Evolutionary conservation across 2,113 vertebrate genomes (phyloP), one percentile per base, ranked within the genome.

Genomic region (Strix uralensis): DNA sequence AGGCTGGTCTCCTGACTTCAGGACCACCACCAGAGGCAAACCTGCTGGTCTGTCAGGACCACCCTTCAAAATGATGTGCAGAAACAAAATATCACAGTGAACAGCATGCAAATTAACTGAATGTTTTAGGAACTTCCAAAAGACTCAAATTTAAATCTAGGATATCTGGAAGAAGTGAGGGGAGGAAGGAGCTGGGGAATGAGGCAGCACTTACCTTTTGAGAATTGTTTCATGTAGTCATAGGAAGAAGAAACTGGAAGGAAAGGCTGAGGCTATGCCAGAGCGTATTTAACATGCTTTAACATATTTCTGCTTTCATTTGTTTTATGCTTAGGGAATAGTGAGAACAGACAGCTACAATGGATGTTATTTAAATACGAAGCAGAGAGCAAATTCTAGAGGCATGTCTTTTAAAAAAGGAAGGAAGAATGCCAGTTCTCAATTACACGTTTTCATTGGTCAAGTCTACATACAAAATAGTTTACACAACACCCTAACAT

Each of bases 341-440:
- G 63, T 79, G 73, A 91, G 92, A 96, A 87, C 74, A 85, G 88
- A 85, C 83, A 96, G 70, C 90, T 95, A 96, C 51, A 40, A 81
- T 69, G 62, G 67, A 79, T 17, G 1, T 77, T 94, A 96, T 93
- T 96, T 82, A 95, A 95, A 93, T 62, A 66, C 10, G 27, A 96
- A 97, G 70, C 84, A 97, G 86, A 96, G 75, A 97, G 73, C 88
- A 96, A 97, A 94, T 86, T 44, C 90, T 86, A 90, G 44, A 14
- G 55, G 91, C 46, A 55, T 21, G 69, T 72, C 90, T 84, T 91
- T 85, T 72, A 27, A 67, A 62, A 83, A 86, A 32, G 11, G 22
- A 89, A 72, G 42, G 67, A 83, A 93, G 91, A 85, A 75, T 54
- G 77, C 46, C 80, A 94, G 69, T 95, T 98, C 69, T 97, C 74